phyloP scores from a whole-genome alignment of 2,797 vertebrate species.

The Sebastes ruberrimus region DNA sequence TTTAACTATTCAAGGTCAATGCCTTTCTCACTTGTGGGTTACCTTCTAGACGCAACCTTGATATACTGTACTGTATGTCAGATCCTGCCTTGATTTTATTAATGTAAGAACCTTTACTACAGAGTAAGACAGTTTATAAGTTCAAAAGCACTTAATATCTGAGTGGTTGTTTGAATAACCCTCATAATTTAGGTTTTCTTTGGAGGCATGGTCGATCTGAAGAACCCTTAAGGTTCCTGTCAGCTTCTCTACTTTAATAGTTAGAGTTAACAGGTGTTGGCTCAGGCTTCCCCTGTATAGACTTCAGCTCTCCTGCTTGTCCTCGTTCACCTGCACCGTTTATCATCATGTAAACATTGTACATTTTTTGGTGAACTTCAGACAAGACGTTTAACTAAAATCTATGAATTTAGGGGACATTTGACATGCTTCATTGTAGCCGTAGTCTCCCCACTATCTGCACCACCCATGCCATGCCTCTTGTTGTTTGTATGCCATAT shows the following conservation, averaged over 20 bases:
- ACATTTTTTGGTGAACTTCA: neutral
- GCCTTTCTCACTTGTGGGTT: neutral
- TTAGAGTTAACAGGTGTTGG: neutral
- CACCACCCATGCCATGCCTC: constrained; percentile 83
- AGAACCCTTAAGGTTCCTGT: neutral
- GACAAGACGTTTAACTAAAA: neutral
- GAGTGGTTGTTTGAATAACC: neutral
- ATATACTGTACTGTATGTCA: constrained; percentile 42
- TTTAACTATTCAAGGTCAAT: neutral
- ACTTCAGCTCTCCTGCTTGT: neutral
- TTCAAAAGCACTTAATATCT: constrained; percentile 42
- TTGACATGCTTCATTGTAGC: constrained; percentile 13
- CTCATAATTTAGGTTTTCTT: neutral
- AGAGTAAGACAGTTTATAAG: constrained; percentile 6
- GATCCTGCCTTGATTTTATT: constrained; percentile 51
- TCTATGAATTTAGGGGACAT: neutral
- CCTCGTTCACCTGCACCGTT: neutral
- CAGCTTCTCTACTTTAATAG: neutral
- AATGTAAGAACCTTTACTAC: constrained; percentile 26
- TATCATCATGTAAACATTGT: neutral
- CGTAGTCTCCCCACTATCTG: neutral
- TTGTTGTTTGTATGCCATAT: constrained; percentile 91
- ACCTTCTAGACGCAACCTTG: neutral
- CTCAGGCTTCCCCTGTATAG: neutral
- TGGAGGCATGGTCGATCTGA: neutral